phyloP scores from a whole-genome alignment of 2,888 invertebrate genomes.

The Euzetes globulus region DNA sequence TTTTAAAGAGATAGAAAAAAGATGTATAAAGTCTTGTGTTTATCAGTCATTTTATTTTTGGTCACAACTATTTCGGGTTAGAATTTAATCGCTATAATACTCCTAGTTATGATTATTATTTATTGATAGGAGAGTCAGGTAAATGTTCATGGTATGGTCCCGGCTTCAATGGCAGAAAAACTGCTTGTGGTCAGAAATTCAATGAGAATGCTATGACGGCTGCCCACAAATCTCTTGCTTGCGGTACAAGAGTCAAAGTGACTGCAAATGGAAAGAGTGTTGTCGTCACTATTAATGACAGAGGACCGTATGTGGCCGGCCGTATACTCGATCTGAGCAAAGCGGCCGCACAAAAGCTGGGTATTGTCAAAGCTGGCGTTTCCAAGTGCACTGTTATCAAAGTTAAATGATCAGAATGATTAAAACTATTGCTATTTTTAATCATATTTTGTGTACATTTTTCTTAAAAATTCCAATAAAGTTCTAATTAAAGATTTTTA shows the following conservation, averaged over 20 bases:
- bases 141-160: constrained; percentile 34
- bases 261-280: constrained; percentile 23
- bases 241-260: constrained; percentile 23
- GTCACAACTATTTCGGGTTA: too few species aligned
- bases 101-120: too few species aligned
- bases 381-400: constrained; percentile 7
- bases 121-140: constrained; percentile 21
- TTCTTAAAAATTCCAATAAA: too few species aligned
- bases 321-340: constrained; percentile 31
- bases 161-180: constrained; percentile 9
- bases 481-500: too few species aligned
- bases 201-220: constrained; percentile 35
- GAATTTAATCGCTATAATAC: too few species aligned
- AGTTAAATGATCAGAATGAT: neutral
- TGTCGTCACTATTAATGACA: constrained; percentile 35
- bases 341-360: constrained; percentile 13
- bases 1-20: neutral
- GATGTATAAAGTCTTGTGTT: too few species aligned
- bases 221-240: constrained; percentile 36
- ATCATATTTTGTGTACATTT: too few species aligned
- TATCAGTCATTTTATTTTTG: too few species aligned
- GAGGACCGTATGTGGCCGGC: constrained; percentile 34
- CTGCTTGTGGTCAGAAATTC: constrained; percentile 34
- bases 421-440: too few species aligned
- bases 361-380: constrained; percentile 1